Evolutionary conservation across 1,140 invertebrate genomes (phyloP), one percentile per base, ranked within the genome.

Genomic region (Streblospio benedicti): DNA sequence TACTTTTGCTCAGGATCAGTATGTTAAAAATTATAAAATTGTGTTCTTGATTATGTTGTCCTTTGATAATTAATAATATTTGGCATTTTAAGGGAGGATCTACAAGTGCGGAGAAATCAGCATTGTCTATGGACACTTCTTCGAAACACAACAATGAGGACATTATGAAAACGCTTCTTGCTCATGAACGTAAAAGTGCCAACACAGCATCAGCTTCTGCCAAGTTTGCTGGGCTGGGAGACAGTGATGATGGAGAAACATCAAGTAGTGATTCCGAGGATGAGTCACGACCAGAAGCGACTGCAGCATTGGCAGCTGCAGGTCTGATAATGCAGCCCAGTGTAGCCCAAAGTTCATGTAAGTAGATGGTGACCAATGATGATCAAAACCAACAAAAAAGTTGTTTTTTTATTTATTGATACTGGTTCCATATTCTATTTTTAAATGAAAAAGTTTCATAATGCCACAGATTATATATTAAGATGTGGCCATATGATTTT

Each of bases 111-210:
- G 35, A 38, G 9, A 38, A 38, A 38, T n/a, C 9, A 44, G 2
- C 2, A 3, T 20, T 44, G 25, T 6, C 18, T 6, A 6, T 6
- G 25, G 18, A 44, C 43, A 44, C 9, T 44, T 2, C 4, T 44
- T 6, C 33, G 61, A 56, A n/a, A 45, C 57, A 59, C 45, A 65
- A 63, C 50, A 72, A 84, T 66, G 89, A 93, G 69, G 88, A 91
- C 69, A 93, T 93, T 54, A 93, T 93, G 90, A 90, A 88, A 18
- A 88, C 93, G 2, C 78, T 95, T 23, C 76, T 93, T 52, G 88
- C 89, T 43, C 90, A 93, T 74, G 91, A 93, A 71, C 91, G 90
- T 71, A 87, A 89, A 85, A 81, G 18, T 78, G 78, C 27, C 1
- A 51, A 20, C 61, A 60, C 6, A 66, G 65, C 16, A 63, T 63